phyloP scores from a whole-genome alignment of 2,888 invertebrate species.

The Eurois occulta region DNA sequence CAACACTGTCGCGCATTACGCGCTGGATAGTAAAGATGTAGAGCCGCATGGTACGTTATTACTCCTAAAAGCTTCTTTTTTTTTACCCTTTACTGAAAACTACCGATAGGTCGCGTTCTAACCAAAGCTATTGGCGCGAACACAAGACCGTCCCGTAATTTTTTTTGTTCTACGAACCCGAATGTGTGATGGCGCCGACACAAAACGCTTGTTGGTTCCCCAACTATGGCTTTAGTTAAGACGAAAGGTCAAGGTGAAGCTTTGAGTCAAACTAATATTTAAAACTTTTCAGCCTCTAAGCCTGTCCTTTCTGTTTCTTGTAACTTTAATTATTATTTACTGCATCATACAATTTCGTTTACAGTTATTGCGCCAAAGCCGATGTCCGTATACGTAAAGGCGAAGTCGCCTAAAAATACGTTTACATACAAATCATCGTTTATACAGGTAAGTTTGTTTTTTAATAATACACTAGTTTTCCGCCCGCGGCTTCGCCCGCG shows the following conservation, averaged over 20 bases:
- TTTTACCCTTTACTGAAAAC: not conserved
- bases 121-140: too few species aligned
- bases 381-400: slow-evolving; percentile 90
- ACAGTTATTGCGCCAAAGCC: slow-evolving; percentile 90
- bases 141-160: not conserved
- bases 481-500: too few species aligned
- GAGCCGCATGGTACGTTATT: slow-evolving; percentile 75
- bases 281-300: not conserved
- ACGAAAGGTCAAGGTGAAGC: not conserved
- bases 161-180: not conserved
- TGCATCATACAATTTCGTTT: not conserved
- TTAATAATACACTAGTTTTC: too few species aligned
- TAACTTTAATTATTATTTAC: not conserved
- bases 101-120: not conserved
- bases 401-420: slow-evolving; percentile 82
- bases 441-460: slow-evolving; percentile 80
- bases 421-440: slow-evolving; percentile 88
- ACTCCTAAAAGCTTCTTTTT: not conserved
- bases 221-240: not conserved
- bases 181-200: not conserved
- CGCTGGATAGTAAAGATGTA: slow-evolving; percentile 65
- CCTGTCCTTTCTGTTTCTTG: not conserved
- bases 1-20: slow-evolving; percentile 81
- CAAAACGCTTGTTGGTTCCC: not conserved
- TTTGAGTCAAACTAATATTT: not conserved